Evolutionary conservation across 2,888 invertebrate species (phyloP).

Genomic region (Nineta flava): DNA sequence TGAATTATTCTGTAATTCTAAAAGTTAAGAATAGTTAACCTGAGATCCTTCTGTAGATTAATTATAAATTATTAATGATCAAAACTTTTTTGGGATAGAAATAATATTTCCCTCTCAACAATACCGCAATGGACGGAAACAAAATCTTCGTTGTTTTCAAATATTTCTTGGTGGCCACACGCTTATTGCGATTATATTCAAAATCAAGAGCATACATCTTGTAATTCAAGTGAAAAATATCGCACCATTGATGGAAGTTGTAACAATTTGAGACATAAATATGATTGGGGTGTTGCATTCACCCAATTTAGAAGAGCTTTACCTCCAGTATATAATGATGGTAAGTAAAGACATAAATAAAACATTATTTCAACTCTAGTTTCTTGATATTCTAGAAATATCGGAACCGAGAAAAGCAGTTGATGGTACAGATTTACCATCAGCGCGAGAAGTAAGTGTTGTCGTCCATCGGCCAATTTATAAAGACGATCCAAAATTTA

Average conservation of each 20-base stretch:
- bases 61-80: too few species aligned
- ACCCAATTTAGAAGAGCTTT: conserved; percentile 60
- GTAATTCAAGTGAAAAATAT: conserved; percentile 29
- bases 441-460: conserved; percentile 58
- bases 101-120: background rate
- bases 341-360: conserved; percentile 26
- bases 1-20: conserved; percentile 16
- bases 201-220: background rate
- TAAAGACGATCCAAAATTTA: conserved; percentile 55
- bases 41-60: too few species aligned
- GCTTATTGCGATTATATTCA: background rate
- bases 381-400: conserved; percentile 30
- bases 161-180: conserved; percentile 22
- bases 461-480: conserved; percentile 58
- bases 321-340: conserved; percentile 61
- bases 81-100: background rate
- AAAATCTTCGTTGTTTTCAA: conserved; percentile 21
- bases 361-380: conserved; percentile 1
- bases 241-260: conserved; percentile 58
- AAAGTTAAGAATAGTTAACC: too few species aligned
- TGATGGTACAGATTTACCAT: conserved; percentile 42
- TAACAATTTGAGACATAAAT: conserved; percentile 49
- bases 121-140: conserved; percentile 23
- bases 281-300: conserved; percentile 53
- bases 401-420: conserved; percentile 43